Conservation (phyloP, 2,797 vertebrate species). For the Gymnoscopelus microlampas region DNA sequence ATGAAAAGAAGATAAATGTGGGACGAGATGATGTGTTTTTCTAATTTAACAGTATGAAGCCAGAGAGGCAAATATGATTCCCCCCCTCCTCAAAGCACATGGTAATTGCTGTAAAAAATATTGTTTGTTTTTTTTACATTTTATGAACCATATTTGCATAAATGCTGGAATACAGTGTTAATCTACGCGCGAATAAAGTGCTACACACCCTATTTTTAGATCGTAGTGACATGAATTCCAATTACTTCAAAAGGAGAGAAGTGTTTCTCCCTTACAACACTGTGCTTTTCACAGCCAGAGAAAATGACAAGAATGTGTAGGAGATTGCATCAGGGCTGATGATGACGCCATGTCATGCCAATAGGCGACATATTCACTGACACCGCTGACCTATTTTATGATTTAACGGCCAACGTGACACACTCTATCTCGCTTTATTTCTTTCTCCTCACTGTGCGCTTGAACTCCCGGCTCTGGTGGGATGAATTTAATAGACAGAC, state of each 20-base stretch:
- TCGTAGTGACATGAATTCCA: conserved; percentile 27
- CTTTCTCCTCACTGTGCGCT: conserved; percentile 25
- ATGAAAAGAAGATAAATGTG: conserved; percentile 71
- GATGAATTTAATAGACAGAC: conserved; percentile 66
- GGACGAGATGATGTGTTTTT: conserved; percentile 62
- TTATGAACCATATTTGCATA: conserved; percentile 64
- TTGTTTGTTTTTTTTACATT: conserved; percentile 14
- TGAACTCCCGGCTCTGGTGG: conserved; percentile 55
- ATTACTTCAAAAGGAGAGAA: conserved; percentile 41
- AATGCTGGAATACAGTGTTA: conserved; percentile 53
- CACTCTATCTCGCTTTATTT: conserved; percentile 37
- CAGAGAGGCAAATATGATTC: conserved; percentile 60
- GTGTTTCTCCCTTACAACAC: conserved; percentile 12
- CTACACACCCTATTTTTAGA: conserved; percentile 46
- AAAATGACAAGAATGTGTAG: conserved; percentile 45
- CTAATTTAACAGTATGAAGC: conserved; percentile 69
- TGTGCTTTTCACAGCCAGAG: conserved; percentile 33
- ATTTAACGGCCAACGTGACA: conserved; percentile 64
- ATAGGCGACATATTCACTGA: conserved; percentile 54
- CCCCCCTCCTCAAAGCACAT: conserved; percentile 49
- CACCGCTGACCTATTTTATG: conserved; percentile 75
- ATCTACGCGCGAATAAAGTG: conserved; percentile 44
- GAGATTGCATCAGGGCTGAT: conserved; percentile 58
- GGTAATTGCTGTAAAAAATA: conserved; percentile 63
- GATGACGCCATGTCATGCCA: conserved; percentile 55